Percentiles rank a stretch among this genome's conserved stretches.
Evolutionary conservation across 2,113 vertebrate species (phyloP).

Genomic region (Tretioscincus oriximinensis): DNA sequence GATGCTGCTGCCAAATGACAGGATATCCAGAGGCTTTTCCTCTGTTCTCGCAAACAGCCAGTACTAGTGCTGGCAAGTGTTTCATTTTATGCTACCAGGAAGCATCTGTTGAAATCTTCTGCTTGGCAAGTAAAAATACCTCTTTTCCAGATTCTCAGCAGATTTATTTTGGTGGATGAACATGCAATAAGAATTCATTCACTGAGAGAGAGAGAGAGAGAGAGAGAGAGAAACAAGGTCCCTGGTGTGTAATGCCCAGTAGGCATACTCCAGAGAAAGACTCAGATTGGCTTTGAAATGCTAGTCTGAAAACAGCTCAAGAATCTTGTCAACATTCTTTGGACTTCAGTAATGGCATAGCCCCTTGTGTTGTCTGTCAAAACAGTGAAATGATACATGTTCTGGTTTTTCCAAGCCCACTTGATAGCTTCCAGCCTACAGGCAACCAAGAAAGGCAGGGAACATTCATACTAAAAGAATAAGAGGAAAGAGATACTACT

Average conservation of each 20-base stretch:
- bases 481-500: background rate
- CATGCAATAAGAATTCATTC: constrained; percentile 36
- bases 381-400: constrained; percentile 32
- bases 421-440: constrained; percentile 27
- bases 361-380: constrained; percentile 39
- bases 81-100: constrained; percentile 48
- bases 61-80: constrained; percentile 30
- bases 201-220: constrained; percentile 34
- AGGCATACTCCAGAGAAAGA: constrained; percentile 37
- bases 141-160: constrained; percentile 43
- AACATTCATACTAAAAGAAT: constrained; percentile 13
- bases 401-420: constrained; percentile 11
- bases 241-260: constrained; percentile 34
- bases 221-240: constrained; percentile 26
- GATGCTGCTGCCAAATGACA: constrained; percentile 29
- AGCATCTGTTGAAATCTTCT: constrained; percentile 55
- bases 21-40: constrained; percentile 36
- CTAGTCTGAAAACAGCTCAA: constrained; percentile 43
- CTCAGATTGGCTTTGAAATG: constrained; percentile 46
- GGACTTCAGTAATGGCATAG: constrained; percentile 10
- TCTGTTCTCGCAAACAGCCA: constrained; percentile 32
- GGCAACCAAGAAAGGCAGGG: background rate
- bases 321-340: constrained; percentile 48
- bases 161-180: constrained; percentile 52
- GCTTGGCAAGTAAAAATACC: constrained; percentile 23